Base-by-base conservation (phyloP, 2,113 vertebrate genomes). In the Neoarius graeffei region DNA sequence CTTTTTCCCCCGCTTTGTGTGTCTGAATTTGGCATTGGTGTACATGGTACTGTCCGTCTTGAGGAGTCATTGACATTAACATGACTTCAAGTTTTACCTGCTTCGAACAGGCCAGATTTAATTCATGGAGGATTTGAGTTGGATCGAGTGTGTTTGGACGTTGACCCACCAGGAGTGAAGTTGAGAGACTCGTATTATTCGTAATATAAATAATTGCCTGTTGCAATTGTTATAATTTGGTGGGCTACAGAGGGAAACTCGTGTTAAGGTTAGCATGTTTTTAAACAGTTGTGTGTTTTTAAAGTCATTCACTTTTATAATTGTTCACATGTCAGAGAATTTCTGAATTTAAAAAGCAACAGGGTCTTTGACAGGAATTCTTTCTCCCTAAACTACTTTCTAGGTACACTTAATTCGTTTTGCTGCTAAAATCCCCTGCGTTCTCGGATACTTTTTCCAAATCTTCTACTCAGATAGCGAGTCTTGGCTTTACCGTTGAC, bases 401-500 rank as follows among this genome's bases (percentile, higher is more conserved):
- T 42, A 42, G 42, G 42, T 42, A 42, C 42, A 42, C 42, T 42
- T 42, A 42, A 42, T 3, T 42, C 42, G 42, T 42, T 42, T 42
- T 42, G 42, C 4, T 42, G 42, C 42, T 42, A 42, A 42, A 3
- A 3, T 0, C 42, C 42, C 42, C 9, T 30, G 2, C 5, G 1
- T 48, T 23, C 9, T 48, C 9, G 0, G 1, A 0, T 27, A 7
- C 0, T 14, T 7, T 80, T 56, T 8, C 2, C 0, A 27, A 14
- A 54, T 6, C 1, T 80, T 80, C n/a, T 1, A 48, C 57, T 13
- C 30, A 60, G 23, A 62, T 60, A 79, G 19, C 30, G 30, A 60
- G 80, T 87, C 80, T 86, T 23, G 52, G 20, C 30, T 88, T 91
- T 92, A 90, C 76, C 88, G 60, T 89, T 92, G 93, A 92, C 90